A percentile compares a stretch with the other conserved stretches of the same genome.
These are phyloP conservation scores for Rhinolophus ferrumequinum DNA, from an alignment of 2,113 vertebrate genomes.

Conservation along the genomic window DNA sequence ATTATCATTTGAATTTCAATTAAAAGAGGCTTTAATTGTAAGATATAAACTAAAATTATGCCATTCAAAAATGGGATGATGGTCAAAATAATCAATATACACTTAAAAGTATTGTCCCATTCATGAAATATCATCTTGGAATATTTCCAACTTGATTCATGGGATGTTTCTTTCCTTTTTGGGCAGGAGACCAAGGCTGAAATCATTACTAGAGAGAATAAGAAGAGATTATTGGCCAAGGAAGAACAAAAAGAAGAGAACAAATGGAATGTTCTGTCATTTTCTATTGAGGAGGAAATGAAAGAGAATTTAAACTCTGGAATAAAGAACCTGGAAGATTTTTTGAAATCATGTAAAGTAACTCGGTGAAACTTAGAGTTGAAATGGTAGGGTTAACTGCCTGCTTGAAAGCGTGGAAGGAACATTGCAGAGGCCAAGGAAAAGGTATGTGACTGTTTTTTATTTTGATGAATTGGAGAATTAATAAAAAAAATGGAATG, in stretches of 20 bases:
- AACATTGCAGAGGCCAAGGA: constrained; percentile 13
- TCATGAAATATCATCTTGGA: background rate
- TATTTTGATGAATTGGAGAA: background rate
- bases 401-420: constrained; percentile 68
- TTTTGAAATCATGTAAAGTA: constrained; percentile 82
- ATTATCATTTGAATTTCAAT: background rate
- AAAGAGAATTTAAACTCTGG: constrained; percentile 76
- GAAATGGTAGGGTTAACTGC: constrained; percentile 66
- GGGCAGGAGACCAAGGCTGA: constrained; percentile 82
- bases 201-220: constrained; percentile 82
- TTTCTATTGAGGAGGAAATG: constrained; percentile 73
- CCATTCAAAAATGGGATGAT: background rate
- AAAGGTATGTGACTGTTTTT: constrained; percentile 5
- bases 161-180: constrained; percentile 22
- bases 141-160: background rate
- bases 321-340: constrained; percentile 80
- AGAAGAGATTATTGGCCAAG: constrained; percentile 72
- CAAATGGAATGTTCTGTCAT: constrained; percentile 76
- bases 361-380: constrained; percentile 77
- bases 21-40: background rate
- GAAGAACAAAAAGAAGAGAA: constrained; percentile 82
- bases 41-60: background rate
- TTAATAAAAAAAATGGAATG: background rate
- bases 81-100: background rate
- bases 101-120: background rate